Evolutionary conservation across 2,113 vertebrate species (phyloP).

Genomic region (Glaucomys volans): DNA sequence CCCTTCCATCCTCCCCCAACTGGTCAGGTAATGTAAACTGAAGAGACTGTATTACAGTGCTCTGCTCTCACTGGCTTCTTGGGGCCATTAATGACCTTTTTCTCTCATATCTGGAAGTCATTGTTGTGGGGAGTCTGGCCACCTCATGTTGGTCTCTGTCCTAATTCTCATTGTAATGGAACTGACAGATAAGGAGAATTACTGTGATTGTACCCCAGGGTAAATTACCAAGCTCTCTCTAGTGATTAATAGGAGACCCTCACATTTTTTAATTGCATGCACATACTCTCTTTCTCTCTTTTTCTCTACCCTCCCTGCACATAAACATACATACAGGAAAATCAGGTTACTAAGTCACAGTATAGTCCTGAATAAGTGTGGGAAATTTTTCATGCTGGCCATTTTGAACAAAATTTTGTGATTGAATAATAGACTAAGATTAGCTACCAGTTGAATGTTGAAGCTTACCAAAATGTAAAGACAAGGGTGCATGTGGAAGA

Average conservation of each 20-base stretch:
- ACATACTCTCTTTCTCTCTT: not conserved
- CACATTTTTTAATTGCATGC: not conserved
- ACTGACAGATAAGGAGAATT: conserved; percentile 47
- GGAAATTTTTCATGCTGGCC: not conserved
- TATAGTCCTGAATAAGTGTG: not conserved
- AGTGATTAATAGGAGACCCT: conserved; percentile 25
- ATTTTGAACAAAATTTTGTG: conserved; percentile 41
- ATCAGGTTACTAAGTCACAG: not conserved
- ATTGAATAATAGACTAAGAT: conserved; percentile 24
- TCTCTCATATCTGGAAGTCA: not conserved
- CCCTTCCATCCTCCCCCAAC: not conserved
- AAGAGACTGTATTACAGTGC: not conserved
- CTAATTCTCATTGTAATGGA: conserved; percentile 45
- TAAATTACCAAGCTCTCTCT: conserved; percentile 27
- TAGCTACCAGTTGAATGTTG: not conserved
- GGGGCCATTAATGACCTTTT: not conserved
- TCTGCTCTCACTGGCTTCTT: not conserved
- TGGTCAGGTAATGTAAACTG: not conserved
- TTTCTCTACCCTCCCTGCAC: not conserved
- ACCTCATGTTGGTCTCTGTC: not conserved
- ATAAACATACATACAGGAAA: not conserved
- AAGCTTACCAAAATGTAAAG: not conserved
- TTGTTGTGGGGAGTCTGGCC: not conserved
- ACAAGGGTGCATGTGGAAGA: not conserved
- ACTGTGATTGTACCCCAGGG: conserved; percentile 11